Percentiles rank a stretch among this genome's conserved stretches.
Conservation (phyloP, 2,888 invertebrate species). For the Mesorhabditis spiculigera region DNA sequence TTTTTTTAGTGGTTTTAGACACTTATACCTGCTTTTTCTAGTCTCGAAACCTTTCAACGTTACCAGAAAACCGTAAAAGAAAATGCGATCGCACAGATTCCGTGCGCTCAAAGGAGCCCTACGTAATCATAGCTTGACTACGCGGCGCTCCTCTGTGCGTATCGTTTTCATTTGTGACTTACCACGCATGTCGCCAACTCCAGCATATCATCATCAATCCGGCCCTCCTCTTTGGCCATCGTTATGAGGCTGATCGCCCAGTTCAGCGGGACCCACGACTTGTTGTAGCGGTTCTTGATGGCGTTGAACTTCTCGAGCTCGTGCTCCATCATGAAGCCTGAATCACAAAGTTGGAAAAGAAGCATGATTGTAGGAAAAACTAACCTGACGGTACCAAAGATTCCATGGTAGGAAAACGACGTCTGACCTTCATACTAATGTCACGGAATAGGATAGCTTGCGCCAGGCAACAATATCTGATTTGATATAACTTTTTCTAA, state of each 20-base stretch:
- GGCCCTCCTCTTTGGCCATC: background rate
- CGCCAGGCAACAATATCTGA: background rate
- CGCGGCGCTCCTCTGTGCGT: too few species aligned
- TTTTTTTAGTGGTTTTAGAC: too few species aligned
- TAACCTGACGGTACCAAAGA: background rate
- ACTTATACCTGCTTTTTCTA: too few species aligned
- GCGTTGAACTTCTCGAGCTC: background rate
- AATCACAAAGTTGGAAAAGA: too few species aligned
- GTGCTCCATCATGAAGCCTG: constrained; percentile 1
- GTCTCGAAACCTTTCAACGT: too few species aligned
- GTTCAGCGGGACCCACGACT: constrained; percentile 3
- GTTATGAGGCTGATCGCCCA: background rate
- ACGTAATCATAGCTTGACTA: too few species aligned
- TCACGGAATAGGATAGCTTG: background rate
- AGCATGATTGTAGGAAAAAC: too few species aligned
- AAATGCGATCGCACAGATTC: too few species aligned
- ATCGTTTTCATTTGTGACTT: too few species aligned
- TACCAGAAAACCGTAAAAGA: too few species aligned
- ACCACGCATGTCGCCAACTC: background rate
- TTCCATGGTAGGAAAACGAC: background rate
- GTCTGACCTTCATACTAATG: background rate
- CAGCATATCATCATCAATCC: background rate
- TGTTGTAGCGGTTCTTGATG: constrained; percentile 1
- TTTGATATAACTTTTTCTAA: too few species aligned
- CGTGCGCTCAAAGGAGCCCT: too few species aligned